Evolutionary conservation across 2,797 vertebrate species (phyloP), one percentile per base, ranked within the genome.

Genomic region (Microctenopoma stevenorrisi): DNA sequence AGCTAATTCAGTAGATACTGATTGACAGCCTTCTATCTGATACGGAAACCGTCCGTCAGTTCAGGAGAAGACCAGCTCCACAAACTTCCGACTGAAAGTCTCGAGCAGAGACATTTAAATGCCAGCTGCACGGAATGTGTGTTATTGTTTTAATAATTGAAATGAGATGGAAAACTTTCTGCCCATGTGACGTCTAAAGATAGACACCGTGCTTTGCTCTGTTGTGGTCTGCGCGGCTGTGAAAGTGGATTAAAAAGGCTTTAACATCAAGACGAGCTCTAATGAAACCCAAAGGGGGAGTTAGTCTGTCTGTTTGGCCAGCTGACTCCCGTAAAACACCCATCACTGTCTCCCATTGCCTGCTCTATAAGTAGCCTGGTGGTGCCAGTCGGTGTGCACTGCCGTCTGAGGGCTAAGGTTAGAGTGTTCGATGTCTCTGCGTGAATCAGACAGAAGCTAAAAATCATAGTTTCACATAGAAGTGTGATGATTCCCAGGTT

Each of bases 201-300:
- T 91, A 92, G 89, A 75, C 42, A 4, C 44, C 51, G 72, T 52
- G 78, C 86, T 82, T 71, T 50, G 79, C 82, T 78, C 66, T 67
- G 86, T 50, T 74, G 82, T 84, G 86, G 79, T 83, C 89, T 84
- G 78, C 76, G 25, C 73, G 88, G 84, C 85, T 90, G 84, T 88
- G 91, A 84, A 92, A 93, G 92, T 93, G 89, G 89, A 93, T 93
- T 93, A 93, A 86, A 90, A 56, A 59, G 80, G 88, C 84, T 90
- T 90, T 83, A 89, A 89, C 91, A 91, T 92, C 88, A 91, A 91
- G 90, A 91, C 35, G 51, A 81, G 86, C 87, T 74, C 87, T 92
- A 92, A 93, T 92, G 90, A 91, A 92, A 91, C 88, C 88, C 89
- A 90, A 82, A 80, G 79, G 86, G 82, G 89, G 89, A 85, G 86